Percentiles rank a stretch among this genome's conserved stretches.
Evolutionary conservation across 1,140 invertebrate species (phyloP).

Genomic region (Rhyacophila brunnea): DNA sequence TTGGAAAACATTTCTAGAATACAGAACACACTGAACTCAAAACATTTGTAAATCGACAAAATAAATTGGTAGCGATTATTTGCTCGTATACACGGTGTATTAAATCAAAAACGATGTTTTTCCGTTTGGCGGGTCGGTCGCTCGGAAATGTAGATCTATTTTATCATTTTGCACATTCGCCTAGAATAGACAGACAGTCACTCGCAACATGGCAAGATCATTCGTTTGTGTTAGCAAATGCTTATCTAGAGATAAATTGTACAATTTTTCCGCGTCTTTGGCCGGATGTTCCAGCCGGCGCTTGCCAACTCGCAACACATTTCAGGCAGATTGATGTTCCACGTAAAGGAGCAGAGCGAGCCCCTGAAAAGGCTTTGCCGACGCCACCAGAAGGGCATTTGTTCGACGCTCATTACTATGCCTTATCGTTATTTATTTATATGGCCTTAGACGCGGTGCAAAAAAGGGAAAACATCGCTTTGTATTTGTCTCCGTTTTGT

Average conservation of each 20-base stretch:
- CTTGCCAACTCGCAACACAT: neutral
- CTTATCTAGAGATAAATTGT: constrained; percentile 12
- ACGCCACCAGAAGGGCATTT: neutral
- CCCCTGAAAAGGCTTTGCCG: neutral
- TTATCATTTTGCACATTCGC: too few species aligned
- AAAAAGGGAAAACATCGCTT: neutral
- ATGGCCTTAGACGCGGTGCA: neutral
- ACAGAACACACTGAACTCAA: too few species aligned
- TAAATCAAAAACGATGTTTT: neutral
- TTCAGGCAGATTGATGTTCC: neutral
- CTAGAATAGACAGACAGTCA: neutral
- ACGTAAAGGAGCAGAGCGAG: neutral
- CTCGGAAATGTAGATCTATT: too few species aligned
- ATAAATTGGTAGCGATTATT: too few species aligned
- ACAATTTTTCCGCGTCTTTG: constrained; percentile 15
- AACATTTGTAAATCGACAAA: too few species aligned
- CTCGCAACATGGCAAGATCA: constrained; percentile 1
- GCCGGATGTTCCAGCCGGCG: constrained; percentile 1
- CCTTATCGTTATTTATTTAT: constrained; percentile 19
- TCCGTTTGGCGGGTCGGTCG: neutral
- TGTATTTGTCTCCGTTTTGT: constrained; percentile 1
- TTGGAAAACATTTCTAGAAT: too few species aligned
- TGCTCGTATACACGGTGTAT: too few species aligned
- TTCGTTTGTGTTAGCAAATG: constrained; percentile 8
- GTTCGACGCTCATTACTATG: constrained; percentile 6